Evolutionary conservation across 2,888 invertebrate genomes (phyloP).

Genomic region (Helicoverpa assulta): DNA sequence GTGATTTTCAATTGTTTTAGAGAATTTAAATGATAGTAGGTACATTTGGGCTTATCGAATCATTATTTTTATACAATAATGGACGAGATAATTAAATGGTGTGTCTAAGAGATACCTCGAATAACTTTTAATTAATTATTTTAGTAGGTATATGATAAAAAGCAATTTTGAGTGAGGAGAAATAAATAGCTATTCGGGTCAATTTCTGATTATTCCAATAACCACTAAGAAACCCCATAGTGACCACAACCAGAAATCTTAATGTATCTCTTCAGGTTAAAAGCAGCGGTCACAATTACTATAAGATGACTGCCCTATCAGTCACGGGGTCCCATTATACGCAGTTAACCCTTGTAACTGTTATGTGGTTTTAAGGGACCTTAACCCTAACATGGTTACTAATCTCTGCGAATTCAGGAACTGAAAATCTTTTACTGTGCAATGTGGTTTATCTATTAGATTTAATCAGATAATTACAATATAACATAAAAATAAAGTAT

Average conservation of each 20-base stretch:
- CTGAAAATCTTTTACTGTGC: not conserved
- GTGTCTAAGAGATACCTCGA: too few species aligned
- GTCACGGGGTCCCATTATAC: slow-evolving; percentile 30
- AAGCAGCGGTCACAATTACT: slow-evolving; percentile 10
- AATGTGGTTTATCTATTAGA: too few species aligned
- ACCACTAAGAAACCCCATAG: not conserved
- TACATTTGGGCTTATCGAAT: too few species aligned
- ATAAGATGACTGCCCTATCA: slow-evolving; percentile 14
- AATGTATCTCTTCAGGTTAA: too few species aligned
- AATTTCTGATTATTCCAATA: not conserved
- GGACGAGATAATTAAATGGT: too few species aligned
- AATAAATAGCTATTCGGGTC: not conserved
- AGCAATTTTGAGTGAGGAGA: too few species aligned
- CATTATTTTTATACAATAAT: too few species aligned
- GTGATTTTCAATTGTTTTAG: not conserved
- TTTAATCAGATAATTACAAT: too few species aligned
- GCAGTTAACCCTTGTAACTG: slow-evolving; percentile 28
- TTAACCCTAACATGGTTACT: slow-evolving; percentile 15
- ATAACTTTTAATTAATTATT: too few species aligned
- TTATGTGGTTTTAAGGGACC: slow-evolving; percentile 25
- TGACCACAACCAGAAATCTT: not conserved
- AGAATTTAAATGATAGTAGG: too few species aligned
- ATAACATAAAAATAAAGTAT: too few species aligned
- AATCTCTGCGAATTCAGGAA: slow-evolving; percentile 13
- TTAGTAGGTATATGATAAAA: not conserved